phyloP scores from a whole-genome alignment of 2,797 vertebrate species.

The Lithobates pipiens region DNA sequence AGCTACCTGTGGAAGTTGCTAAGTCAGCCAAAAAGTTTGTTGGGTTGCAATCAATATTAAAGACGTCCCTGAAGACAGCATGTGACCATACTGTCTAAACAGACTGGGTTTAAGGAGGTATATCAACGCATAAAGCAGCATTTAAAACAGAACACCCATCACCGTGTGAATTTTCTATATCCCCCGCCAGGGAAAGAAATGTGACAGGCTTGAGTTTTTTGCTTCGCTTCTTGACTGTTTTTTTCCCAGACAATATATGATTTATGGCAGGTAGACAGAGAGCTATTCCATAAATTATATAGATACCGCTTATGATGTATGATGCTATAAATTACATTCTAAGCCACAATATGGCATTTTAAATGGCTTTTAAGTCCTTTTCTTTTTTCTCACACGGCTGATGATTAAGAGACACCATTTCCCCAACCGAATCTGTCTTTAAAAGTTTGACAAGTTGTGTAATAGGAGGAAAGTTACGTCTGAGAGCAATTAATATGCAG shows the following conservation, averaged over 20 bases:
- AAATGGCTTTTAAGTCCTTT: constrained; percentile 48
- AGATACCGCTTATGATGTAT: constrained; percentile 54
- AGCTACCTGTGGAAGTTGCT: too few relatives aligned
- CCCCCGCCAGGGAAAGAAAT: constrained; percentile 11
- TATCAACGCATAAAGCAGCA: too few relatives aligned
- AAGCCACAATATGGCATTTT: constrained; percentile 60
- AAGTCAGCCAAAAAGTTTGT: too few relatives aligned
- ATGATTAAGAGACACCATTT: constrained; percentile 54
- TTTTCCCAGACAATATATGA: constrained; percentile 38
- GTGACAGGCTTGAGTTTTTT: constrained; percentile 22
- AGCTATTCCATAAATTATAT: constrained; percentile 55
- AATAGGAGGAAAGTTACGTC: constrained; percentile 54
- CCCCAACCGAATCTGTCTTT: constrained; percentile 29
- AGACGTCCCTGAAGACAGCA: too few relatives aligned
- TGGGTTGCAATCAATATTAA: too few relatives aligned
- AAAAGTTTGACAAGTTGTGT: constrained; percentile 58
- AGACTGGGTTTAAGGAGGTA: too few relatives aligned
- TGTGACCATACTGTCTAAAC: too few relatives aligned
- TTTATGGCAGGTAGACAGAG: constrained; percentile 45
- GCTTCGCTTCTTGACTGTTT: constrained; percentile 9
- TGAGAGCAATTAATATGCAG: constrained; percentile 30
- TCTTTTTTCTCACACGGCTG: constrained; percentile 22
- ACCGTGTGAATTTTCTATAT: too few relatives aligned
- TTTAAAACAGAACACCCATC: too few relatives aligned
- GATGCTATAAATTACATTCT: constrained; percentile 56